These are phyloP conservation scores for Psephotus haematonotus DNA, from an alignment of 2,113 vertebrate genomes.

Conservation along the genomic window DNA sequence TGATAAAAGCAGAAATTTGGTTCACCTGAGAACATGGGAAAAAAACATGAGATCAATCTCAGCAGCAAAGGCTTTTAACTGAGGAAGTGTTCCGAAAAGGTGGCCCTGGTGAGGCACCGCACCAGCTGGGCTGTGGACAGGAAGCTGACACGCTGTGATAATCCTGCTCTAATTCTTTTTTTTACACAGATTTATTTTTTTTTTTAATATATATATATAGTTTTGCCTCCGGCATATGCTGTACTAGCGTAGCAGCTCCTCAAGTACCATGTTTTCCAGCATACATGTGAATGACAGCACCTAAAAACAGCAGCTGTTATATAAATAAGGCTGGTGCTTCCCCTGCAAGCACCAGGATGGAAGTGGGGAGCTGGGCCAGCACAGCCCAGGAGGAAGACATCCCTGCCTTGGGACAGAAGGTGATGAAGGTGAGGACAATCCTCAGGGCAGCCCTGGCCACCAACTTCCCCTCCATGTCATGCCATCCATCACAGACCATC, in stretches of 20 bases:
- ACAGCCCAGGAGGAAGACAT: fast-evolving
- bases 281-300: not conserved
- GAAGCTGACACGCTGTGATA: not conserved
- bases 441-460: not conserved
- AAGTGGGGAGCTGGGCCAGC: not conserved
- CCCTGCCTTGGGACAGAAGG: not conserved
- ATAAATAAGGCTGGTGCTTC: not conserved
- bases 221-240: slow-evolving; percentile 32
- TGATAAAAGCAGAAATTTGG: not conserved
- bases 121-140: fast-evolving
- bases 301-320: slow-evolving; percentile 27
- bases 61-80: not conserved
- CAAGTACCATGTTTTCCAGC: not conserved
- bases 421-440: not conserved
- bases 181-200: not conserved
- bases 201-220: slow-evolving; percentile 15
- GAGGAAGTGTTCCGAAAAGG: not conserved
- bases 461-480: not conserved
- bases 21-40: not conserved
- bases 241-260: slow-evolving; percentile 23
- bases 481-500: not conserved
- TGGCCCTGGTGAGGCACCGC: not conserved
- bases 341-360: fast-evolving
- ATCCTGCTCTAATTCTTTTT: slow-evolving; percentile 21
- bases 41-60: not conserved